Percentiles rank a stretch among this genome's conserved stretches.
These are phyloP conservation scores for Emmelina monodactyla DNA, from an alignment of 2,888 invertebrate species.

Conservation along the genomic window DNA sequence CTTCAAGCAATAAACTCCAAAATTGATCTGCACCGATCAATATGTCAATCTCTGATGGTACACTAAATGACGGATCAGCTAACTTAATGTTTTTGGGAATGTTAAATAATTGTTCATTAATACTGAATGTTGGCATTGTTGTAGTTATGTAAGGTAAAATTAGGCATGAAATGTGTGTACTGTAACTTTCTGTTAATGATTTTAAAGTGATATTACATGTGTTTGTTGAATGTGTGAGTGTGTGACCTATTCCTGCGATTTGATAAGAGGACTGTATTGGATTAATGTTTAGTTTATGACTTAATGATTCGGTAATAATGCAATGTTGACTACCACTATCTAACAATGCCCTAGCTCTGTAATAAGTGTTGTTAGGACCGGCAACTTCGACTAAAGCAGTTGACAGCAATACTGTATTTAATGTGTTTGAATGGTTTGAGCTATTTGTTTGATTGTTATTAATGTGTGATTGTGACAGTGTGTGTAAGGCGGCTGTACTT, in stretches of 20 bases:
- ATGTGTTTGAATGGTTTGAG: neutral
- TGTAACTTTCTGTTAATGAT: neutral
- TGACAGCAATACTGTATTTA: constrained; percentile 7
- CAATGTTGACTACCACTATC: constrained; percentile 9
- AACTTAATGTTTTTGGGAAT: neutral
- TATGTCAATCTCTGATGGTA: neutral
- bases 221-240: constrained; percentile 7
- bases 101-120: neutral
- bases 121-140: neutral
- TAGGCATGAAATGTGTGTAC: constrained; percentile 1
- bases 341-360: constrained; percentile 5
- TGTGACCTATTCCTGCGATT: constrained; percentile 10
- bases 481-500: neutral
- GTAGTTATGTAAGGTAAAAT: constrained; percentile 2
- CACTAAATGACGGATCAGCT: neutral
- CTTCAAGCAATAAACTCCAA: constrained; percentile 11
- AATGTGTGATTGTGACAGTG: neutral
- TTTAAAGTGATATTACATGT: constrained; percentile 3
- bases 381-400: constrained; percentile 7
- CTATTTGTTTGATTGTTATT: neutral
- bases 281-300: constrained; percentile 6
- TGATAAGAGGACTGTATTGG: constrained; percentile 13
- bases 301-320: constrained; percentile 10
- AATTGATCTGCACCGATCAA: constrained; percentile 11
- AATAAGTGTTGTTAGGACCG: neutral